Base-by-base conservation (phyloP, 1,140 invertebrate species). In the Potamilus streckersoni region DNA sequence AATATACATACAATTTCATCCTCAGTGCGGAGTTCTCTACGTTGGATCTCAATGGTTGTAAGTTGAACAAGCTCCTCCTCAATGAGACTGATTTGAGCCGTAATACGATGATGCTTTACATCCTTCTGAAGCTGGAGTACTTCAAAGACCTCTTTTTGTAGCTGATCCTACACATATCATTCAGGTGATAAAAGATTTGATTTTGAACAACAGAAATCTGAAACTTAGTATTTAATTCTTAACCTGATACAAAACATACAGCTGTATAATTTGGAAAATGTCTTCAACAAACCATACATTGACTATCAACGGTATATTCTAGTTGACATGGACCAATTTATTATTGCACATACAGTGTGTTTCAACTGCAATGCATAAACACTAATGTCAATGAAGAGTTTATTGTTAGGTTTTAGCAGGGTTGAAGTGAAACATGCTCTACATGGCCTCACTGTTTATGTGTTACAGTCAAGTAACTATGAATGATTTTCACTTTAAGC, bases 91-190 rank as follows among this genome's bases (percentile, higher is more conserved):
- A 96, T 94, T 92, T 96, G 94, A 84, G 69, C 69, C 15, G 69
- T 82, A 16, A 96, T 91, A 82, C 94, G 93, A 92, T 93, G 94
- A 75, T 93, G 93, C 83, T 93, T 92, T 15, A 94, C 91, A 90
- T 96, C 95, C 79, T 93, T 93, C 84, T 93, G 92, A 89, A 95
- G 93, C 72, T 95, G 87, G 31, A 96, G 87, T 16, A 93, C 92
- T 73, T 93, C 92, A 58, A 96, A 93, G 12, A 94, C 93, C 63
- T 92, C 93, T 88, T 93, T 94, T 87, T 96, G 95, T 49, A 95
- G 84, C 76, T 93, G 92, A 84, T 86, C 86, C 86, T 89, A 73
- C 8, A 79, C 49, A 71, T 27, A 68, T 17, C 16, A 57, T 2
- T 4, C 27, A 27, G 59, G 38, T 20, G 15, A 55, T 27, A n/a